Percentiles rank a stretch among this genome's conserved stretches.
Conservation (phyloP, 2,113 vertebrate genomes). For the Chascanopsetta lugubris region DNA sequence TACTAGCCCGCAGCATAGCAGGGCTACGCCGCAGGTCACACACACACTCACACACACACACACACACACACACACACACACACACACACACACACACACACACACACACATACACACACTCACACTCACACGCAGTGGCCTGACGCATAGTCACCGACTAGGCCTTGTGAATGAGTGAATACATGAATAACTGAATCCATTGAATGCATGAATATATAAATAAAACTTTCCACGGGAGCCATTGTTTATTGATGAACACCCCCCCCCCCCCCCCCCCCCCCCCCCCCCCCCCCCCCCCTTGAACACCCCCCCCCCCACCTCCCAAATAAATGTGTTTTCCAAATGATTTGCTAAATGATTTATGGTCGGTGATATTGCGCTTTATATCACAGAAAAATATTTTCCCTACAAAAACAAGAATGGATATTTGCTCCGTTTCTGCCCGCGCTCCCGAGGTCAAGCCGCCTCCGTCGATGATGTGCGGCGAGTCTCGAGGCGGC, state of each 20-base stretch:
- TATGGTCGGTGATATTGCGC: conserved; percentile 76
- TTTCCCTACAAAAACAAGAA: conserved; percentile 62
- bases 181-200: conserved; percentile 82
- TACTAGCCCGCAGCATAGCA: conserved; percentile 76
- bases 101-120: too few relatives aligned
- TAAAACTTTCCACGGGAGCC: conserved; percentile 67
- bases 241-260: conserved; percentile 76
- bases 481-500: conserved; percentile 70
- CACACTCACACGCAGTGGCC: conserved; percentile 44
- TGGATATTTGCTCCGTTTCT: conserved; percentile 74
- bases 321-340: conserved; percentile 74
- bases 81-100: conserved; percentile 53
- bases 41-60: conserved; percentile 38
- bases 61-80: conserved; percentile 25
- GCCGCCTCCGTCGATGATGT: conserved; percentile 70
- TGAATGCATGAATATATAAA: conserved; percentile 80
- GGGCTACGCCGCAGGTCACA: conserved; percentile 71
- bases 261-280: too few relatives aligned
- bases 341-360: conserved; percentile 78
- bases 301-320: conserved; percentile 16
- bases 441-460: conserved; percentile 73
- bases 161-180: conserved; percentile 83
- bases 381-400: conserved; percentile 73
- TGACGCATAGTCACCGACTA: conserved; percentile 64
- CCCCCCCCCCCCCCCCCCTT: conserved; percentile 14